A percentile compares a stretch with the other conserved stretches of the same genome.
phyloP scores from a whole-genome alignment of 1,140 invertebrate genomes.

The Zaprionus capensis region DNA sequence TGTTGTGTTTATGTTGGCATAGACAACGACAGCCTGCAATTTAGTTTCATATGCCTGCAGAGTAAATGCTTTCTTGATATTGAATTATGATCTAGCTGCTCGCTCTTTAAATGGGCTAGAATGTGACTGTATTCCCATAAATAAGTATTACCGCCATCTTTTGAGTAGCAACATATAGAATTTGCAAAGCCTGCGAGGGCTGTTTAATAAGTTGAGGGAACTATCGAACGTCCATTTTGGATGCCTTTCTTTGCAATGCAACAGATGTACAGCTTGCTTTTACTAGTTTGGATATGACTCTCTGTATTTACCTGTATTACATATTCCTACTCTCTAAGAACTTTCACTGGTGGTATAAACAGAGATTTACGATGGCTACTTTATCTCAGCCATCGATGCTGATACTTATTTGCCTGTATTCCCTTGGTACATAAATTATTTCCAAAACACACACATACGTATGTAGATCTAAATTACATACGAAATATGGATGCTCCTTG shows the following conservation, averaged over 20 bases:
- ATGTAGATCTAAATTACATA: constrained; percentile 1
- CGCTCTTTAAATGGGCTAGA: constrained; percentile 71
- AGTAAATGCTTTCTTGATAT: constrained; percentile 74
- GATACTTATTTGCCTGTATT: background rate
- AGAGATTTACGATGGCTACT: background rate
- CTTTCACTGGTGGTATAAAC: background rate
- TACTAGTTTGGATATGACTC: background rate
- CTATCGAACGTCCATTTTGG: background rate
- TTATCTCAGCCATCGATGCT: background rate
- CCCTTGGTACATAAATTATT: background rate
- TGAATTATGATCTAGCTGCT: constrained; percentile 71
- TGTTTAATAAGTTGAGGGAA: background rate
- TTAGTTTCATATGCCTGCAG: constrained; percentile 73
- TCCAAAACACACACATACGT: background rate
- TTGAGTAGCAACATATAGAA: background rate
- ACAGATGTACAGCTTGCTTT: background rate
- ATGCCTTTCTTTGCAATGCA: background rate
- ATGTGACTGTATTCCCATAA: constrained; percentile 45
- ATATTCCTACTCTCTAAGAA: background rate
- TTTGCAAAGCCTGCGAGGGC: background rate
- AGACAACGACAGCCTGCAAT: constrained; percentile 61
- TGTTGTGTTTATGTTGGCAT: constrained; percentile 62
- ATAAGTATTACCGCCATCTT: constrained; percentile 36
- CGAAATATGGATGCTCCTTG: background rate
- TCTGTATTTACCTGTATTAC: background rate